phyloP scores from a whole-genome alignment of 2,113 vertebrate genomes.

The Nycticryphes semicollaris region DNA sequence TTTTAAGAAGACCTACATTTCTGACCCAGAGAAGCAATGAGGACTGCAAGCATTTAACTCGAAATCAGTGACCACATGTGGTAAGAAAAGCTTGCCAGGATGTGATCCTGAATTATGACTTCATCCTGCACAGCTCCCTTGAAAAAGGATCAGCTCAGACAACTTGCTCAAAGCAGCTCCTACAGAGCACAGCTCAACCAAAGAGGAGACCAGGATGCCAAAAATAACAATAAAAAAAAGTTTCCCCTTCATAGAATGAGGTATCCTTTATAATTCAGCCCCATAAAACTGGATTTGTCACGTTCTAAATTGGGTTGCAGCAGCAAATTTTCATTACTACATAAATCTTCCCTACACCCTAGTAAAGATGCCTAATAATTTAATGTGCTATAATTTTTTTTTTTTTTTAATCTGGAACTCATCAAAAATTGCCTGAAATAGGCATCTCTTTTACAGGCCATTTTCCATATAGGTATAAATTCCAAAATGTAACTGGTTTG shows the following conservation, averaged over 20 bases:
- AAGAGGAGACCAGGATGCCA: neutral
- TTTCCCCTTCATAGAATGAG: conserved; percentile 37
- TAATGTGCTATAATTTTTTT: conserved; percentile 58
- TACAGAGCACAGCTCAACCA: conserved; percentile 20
- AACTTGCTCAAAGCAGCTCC: conserved; percentile 35
- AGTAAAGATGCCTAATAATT: conserved; percentile 72
- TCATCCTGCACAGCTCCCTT: neutral
- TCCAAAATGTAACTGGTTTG: conserved; percentile 34
- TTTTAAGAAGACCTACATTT: neutral
- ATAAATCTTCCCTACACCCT: conserved; percentile 67
- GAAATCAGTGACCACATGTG: neutral
- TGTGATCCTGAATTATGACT: conserved; percentile 35
- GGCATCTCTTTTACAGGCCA: neutral
- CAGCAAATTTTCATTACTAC: conserved; percentile 73
- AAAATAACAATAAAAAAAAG: conserved; percentile 30
- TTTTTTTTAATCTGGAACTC: conserved; percentile 36
- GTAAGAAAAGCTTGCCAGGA: conserved; percentile 1
- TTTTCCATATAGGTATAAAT: conserved; percentile 21
- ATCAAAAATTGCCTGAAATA: conserved; percentile 57
- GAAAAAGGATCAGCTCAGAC: conserved; percentile 10
- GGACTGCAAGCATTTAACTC: neutral
- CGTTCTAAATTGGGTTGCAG: conserved; percentile 69
- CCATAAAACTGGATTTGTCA: conserved; percentile 68
- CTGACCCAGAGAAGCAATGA: neutral
- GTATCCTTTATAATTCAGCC: conserved; percentile 59